Base-by-base conservation (phyloP, 1,140 invertebrate genomes). In the Eciton burchellii region DNA sequence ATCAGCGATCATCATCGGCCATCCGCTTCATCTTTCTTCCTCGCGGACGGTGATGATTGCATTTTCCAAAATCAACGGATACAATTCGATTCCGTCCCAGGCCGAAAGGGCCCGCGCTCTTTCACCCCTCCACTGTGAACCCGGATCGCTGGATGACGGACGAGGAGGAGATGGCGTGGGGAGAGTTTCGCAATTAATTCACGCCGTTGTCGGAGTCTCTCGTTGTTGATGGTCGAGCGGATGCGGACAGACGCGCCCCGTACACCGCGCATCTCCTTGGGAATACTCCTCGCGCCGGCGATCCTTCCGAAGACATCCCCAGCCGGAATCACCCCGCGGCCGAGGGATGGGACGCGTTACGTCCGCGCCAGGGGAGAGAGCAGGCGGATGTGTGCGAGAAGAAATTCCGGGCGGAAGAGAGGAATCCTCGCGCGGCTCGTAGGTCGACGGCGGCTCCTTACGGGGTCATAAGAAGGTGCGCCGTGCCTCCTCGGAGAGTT, bases 361-460 rank as follows among this genome's bases (percentile, higher is more conserved):
- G 45, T 41, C 9, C n/a, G 57, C 41, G 70, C 21, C 21, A n/a
- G 52, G 47, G 16, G 21, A 35, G 62, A 85, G 73, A 59, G 26
- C n/a, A n/a, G n/a, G n/a, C n/a, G n/a, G n/a, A n/a, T n/a, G n/a
- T n/a, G n/a, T n/a, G n/a, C 54, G 71, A 35, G 16, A 41, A 26
- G 56, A 54, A 73, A 68, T 43, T 47, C 59, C 52, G 43, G 56
- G 47, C 49, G 43, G 19, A 63, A 24, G 41, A 81, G 54, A 81
- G 41, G 24, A 83, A 88, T 85, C 85, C 86, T 82, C 87, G 57
- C 47, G 84, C 52, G 87, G 66, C 83, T 83, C 76, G 73, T 85
- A 68, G 72, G 72, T 70, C 57, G 35, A 77, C 16, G 59, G 45
- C 24, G 65, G 62, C 43, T 84, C 81, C 45, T 59, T 73, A 86